A percentile compares a stretch with the other conserved stretches of the same genome.
Conservation (phyloP, 2,113 vertebrate genomes). For the Xiphias gladius region DNA sequence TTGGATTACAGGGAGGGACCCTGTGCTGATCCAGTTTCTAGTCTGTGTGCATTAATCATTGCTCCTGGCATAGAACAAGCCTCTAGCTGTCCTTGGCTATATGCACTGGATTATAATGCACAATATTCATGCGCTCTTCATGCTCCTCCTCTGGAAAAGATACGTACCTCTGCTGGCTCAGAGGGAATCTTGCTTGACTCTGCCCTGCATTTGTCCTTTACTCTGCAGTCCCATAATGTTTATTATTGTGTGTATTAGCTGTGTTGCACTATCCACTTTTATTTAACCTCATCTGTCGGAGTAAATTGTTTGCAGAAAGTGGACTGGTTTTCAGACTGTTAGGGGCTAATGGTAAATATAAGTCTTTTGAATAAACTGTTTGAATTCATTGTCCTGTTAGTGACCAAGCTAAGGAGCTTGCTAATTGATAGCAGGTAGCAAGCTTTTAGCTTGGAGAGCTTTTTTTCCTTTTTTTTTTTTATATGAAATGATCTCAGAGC, state of each 20-base stretch:
- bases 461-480: not conserved
- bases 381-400: too few relatives aligned
- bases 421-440: too few relatives aligned
- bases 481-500: too few relatives aligned
- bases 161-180: not conserved
- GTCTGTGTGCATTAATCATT: slow-evolving; percentile 73
- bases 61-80: slow-evolving; percentile 21
- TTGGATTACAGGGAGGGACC: slow-evolving; percentile 48
- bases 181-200: not conserved
- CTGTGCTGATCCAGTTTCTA: slow-evolving; percentile 40
- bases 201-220: not conserved
- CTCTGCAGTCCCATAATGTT: not conserved
- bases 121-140: not conserved
- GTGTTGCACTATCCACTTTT: too few relatives aligned
- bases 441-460: not conserved
- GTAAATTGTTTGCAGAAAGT: too few relatives aligned
- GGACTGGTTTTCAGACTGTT: too few relatives aligned
- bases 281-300: too few relatives aligned
- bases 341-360: too few relatives aligned
- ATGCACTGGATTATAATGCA: slow-evolving; percentile 29
- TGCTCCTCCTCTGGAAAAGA: slow-evolving; percentile 4
- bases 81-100: slow-evolving; percentile 19
- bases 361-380: too few relatives aligned
- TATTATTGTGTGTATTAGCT: too few relatives aligned
- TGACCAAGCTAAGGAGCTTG: too few relatives aligned